These are phyloP conservation scores for Poecilia picta DNA, from an alignment of 2,797 vertebrate species.

Conservation along the genomic window DNA sequence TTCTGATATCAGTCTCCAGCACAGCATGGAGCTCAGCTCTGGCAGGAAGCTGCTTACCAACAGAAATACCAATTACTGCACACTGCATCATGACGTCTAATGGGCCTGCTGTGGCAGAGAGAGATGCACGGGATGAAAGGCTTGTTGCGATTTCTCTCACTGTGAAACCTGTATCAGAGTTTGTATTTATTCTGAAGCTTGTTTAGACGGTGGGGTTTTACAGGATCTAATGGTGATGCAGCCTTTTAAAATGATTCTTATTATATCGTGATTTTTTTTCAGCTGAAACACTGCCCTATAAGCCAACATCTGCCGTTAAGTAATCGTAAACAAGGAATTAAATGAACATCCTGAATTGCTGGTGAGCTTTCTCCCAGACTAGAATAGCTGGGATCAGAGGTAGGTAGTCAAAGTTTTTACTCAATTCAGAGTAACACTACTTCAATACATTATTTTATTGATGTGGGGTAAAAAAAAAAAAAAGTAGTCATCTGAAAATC, in stretches of 20 bases:
- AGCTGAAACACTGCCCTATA: constrained; percentile 16
- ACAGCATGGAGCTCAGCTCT: constrained; percentile 58
- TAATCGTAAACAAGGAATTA: constrained; percentile 28
- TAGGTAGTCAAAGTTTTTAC: too few relatives aligned
- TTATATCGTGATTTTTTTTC: constrained; percentile 9
- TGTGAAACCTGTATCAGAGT: constrained; percentile 44
- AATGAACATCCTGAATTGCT: constrained; percentile 16
- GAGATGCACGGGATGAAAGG: constrained; percentile 59
- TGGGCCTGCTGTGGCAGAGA: constrained; percentile 63
- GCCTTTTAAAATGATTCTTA: constrained; percentile 17
- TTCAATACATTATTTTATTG: too few relatives aligned
- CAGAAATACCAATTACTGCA: constrained; percentile 71
- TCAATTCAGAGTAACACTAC: too few relatives aligned
- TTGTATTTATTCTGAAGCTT: constrained; percentile 19
- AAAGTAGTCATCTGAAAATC: too few relatives aligned
- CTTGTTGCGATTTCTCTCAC: constrained; percentile 39
- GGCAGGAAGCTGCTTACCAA: constrained; percentile 68
- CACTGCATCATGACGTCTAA: constrained; percentile 66
- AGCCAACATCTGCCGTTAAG: constrained; percentile 23
- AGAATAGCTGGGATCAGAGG: constrained; percentile 8
- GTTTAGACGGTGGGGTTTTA: constrained; percentile 25
- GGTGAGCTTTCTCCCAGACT: constrained; percentile 19
- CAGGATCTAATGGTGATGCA: constrained; percentile 11
- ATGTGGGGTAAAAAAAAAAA: too few relatives aligned
- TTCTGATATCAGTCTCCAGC: constrained; percentile 60